Base-by-base conservation (phyloP, 2,797 vertebrate species). In the Schizothorax lantsangensis region DNA sequence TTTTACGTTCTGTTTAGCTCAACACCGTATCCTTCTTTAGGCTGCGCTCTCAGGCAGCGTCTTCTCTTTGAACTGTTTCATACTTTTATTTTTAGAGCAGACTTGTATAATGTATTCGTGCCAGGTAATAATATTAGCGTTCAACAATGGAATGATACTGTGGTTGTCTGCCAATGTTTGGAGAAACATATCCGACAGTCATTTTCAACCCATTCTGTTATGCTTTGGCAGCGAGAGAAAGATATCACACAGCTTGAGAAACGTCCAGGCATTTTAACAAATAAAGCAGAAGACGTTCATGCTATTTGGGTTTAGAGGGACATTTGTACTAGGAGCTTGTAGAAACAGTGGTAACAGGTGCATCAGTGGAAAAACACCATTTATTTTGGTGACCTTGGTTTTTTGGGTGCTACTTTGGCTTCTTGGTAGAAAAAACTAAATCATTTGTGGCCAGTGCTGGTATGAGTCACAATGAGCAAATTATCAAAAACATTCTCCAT, bases 141-240 rank as follows among this genome's bases (percentile, higher is more conserved):
- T 80, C 68, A 23, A 62, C 71, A 75, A 68, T 38, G 33, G 45
- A 74, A 52, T 64, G 57, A 54, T 30, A 23, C 47, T 74, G 52
- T 80, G 45, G 38, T 74, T 12, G 71, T 84, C 26, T 66, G 69
- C 79, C 85, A 82, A 38, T 57, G 68, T 84, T 74, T n/a, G 36
- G 78, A 84, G 86, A 81, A 43, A 81, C 69, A 47, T 19, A 79
- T 81, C 45, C 71, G 88, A 84, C 52, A 91, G 84, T 91, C 84
- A 69, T 84, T 88, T 88, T 80, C 47, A 54, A 59, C 43, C 68
- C 2, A 23, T 68, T 84, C 49, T 84, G 81, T 80, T 62, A 33
- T 66, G 69, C n/a, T 73, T 52, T 87, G 81, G 73, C 62, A 57
- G 64, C 19, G 40, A 68, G 36, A 57, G 38, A 77, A 38, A 14